Evolutionary conservation across 53 echinoderm and acorn worm genomes (phyloP).

Genomic region (Holothuria scabra): DNA sequence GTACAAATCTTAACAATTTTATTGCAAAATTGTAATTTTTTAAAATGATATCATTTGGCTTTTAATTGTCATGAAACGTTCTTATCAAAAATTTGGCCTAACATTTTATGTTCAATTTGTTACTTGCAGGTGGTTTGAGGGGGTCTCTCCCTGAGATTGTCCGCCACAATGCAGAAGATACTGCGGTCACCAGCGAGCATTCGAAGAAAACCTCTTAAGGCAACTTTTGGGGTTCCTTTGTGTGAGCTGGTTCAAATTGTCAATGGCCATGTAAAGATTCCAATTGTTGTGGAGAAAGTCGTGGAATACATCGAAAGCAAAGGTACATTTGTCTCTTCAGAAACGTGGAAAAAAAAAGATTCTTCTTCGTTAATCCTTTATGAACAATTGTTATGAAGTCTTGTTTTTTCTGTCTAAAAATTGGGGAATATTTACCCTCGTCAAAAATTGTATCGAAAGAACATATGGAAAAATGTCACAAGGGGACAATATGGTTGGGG

Average conservation of each 20-base stretch:
- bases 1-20: no score
- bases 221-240: conserved; percentile 84
- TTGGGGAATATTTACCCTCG: no score
- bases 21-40: no score
- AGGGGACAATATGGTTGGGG: no score
- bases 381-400: no score
- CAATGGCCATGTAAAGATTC: conserved; percentile 65
- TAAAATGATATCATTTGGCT: no score
- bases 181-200: conserved; percentile 89
- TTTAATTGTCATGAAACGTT: neutral
- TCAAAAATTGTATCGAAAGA: no score
- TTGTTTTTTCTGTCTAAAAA: no score
- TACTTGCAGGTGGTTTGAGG: neutral
- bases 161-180: conserved; percentile 90
- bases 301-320: conserved; percentile 86
- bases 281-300: conserved; percentile 76
- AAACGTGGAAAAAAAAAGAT: no score
- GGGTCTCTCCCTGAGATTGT: conserved; percentile 2
- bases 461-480: no score
- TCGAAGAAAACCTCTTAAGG: conserved; percentile 71
- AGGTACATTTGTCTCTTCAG: conserved; percentile 66
- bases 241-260: conserved; percentile 69
- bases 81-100: neutral
- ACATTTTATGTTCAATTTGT: neutral
- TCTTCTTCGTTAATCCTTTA: no score